These are phyloP conservation scores for Leptonema lineaticorne DNA, from an alignment of 1,140 invertebrate species.

Conservation along the genomic window DNA sequence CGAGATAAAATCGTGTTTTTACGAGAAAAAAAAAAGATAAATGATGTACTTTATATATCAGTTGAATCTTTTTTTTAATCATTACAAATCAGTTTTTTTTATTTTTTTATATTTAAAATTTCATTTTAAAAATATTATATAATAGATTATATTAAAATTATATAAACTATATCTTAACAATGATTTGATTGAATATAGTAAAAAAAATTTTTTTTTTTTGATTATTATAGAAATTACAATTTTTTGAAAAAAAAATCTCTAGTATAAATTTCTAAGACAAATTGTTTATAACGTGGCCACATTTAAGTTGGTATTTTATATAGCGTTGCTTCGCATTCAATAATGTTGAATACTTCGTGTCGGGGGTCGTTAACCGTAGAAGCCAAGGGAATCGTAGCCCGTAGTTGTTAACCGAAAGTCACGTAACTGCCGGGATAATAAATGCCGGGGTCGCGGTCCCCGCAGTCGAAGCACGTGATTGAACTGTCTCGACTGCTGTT, in stretches of 20 bases:
- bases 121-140: no score
- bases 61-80: no score
- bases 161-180: no score
- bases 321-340: neutral
- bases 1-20: no score
- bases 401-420: slow-evolving; percentile 16
- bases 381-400: neutral
- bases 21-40: no score
- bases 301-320: neutral
- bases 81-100: no score
- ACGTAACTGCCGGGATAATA: slow-evolving; percentile 12
- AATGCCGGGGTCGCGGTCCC: slow-evolving; percentile 15
- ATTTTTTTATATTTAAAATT: no score
- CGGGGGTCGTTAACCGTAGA: neutral
- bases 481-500: neutral
- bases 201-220: neutral
- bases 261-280: neutral
- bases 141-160: no score
- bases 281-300: neutral
- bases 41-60: no score
- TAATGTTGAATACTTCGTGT: neutral
- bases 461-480: neutral
- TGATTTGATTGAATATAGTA: no score
- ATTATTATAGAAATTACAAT: neutral
- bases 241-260: neutral